Evolutionary conservation across 1,140 invertebrate species (phyloP), one percentile per base, ranked within the genome.

Genomic region (Drosophila setifemur): DNA sequence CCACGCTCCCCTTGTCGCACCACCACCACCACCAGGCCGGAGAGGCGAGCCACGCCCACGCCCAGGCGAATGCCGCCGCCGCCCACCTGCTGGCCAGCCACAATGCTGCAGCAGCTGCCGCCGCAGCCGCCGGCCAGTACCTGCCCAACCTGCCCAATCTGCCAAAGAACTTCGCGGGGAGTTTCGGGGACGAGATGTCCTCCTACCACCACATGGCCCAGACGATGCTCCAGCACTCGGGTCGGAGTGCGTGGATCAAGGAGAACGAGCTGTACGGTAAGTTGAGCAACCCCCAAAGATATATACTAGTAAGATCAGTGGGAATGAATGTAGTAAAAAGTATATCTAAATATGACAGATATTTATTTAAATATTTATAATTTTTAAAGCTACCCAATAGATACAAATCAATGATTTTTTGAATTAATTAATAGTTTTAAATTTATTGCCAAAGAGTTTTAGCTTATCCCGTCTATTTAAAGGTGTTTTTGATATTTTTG

Each of bases 171-270:
- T 89, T 89, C 40, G 43, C 87, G 2, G 60, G 82, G 7, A 79
- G 45, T 64, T 90, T 90, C 19, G 72, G 68, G 9, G 89, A 90
- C 45, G 89, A 90, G 18, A 78, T 89, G 83, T 85, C 89, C 26
- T 88, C 87, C 29, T 90, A 90, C 49, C 88, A 90, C 33, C 89
- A 89, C 61, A 87, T 90, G 57, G 78, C 89, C 26, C 89, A 90
- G 23, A 86, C 89, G 4, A 90, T 90, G 88, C 72, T 90, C 26
- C 68, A 79, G 42, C 89, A 90, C 33, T 55, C 89, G 39, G 82
- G 75, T 4, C 81, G 89, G 29, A 73, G 61, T 33, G 78, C 88
- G 14, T 90, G 89, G 89, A 89, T 90, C 44, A 89, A 90, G 44
- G 89, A 90, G 49, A 90, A 87, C 35, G 89, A 90, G 23, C 49